Conservation (phyloP, 2,888 invertebrate species). For the Antitype chi region DNA sequence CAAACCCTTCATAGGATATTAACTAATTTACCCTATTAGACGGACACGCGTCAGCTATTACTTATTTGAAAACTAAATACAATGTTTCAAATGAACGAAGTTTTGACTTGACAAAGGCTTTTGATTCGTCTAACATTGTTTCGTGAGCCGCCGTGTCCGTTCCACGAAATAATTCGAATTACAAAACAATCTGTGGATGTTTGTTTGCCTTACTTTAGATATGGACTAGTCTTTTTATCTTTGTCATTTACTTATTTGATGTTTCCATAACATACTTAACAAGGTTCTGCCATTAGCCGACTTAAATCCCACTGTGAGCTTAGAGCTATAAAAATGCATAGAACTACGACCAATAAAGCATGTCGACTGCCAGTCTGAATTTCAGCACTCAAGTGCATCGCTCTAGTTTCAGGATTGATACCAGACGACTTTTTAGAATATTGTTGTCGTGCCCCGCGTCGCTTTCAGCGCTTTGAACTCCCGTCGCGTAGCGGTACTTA, state of each 20-base stretch:
- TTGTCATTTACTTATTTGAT: conserved; percentile 1
- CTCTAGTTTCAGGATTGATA: conserved; percentile 32
- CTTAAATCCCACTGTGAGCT: neutral
- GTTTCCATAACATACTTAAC: neutral
- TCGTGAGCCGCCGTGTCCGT: conserved; percentile 8
- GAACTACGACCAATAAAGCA: conserved; percentile 32
- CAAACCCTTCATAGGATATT: conserved; percentile 6
- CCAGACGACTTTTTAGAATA: conserved; percentile 9
- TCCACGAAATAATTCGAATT: conserved; percentile 41
- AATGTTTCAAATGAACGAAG: neutral
- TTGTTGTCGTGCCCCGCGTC: conserved; percentile 1
- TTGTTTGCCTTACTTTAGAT: conserved; percentile 40
- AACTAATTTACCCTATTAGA: neutral
- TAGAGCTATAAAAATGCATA: neutral
- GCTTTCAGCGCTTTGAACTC: conserved; percentile 36
- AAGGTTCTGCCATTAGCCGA: conserved; percentile 6
- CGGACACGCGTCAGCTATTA: neutral
- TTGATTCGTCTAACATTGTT: conserved; percentile 26
- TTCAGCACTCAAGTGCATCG: conserved; percentile 29
- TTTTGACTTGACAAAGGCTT: conserved; percentile 14
- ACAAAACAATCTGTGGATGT: conserved; percentile 10
- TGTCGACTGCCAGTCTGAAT: conserved; percentile 21
- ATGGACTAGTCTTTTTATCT: conserved; percentile 15
- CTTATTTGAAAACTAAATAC: neutral
- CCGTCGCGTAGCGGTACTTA: conserved; percentile 52